A percentile compares a stretch with the other conserved stretches of the same genome.
Conservation (phyloP, 2,113 vertebrate species). For the Vulpes vulpes region DNA sequence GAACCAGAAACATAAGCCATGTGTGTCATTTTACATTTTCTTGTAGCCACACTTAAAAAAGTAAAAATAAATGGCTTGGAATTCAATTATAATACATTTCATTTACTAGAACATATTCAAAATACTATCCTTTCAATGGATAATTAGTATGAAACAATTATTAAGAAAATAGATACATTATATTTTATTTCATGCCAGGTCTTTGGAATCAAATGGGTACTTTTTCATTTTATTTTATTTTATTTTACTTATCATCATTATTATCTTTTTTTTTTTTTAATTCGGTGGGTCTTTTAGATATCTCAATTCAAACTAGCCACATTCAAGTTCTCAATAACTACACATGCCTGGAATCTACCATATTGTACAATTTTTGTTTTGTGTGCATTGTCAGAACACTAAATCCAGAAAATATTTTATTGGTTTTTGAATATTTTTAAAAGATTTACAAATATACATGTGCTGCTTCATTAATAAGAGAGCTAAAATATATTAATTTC, state of each 20-base stretch:
- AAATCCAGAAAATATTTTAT: neutral
- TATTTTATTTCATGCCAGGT: neutral
- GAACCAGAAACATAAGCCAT: neutral
- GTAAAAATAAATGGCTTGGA: neutral
- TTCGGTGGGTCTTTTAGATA: neutral
- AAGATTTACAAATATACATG: neutral
- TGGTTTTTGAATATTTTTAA: neutral
- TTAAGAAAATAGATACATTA: neutral
- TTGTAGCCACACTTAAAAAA: neutral
- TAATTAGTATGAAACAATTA: neutral
- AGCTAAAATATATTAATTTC: neutral
- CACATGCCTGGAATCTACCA: rapidly evolving
- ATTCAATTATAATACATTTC: neutral
- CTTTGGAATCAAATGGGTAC: neutral
- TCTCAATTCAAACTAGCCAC: neutral
- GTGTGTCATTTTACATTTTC: neutral
- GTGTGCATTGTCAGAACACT: neutral
- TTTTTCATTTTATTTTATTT: neutral
- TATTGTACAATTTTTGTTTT: neutral
- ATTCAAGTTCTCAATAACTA: neutral
- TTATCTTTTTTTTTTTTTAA: neutral
- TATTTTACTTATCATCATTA: neutral
- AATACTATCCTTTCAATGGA: neutral
- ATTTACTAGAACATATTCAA: neutral
- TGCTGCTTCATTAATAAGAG: neutral